Evolutionary conservation across 1,140 invertebrate species (phyloP), one percentile per base, ranked within the genome.

Genomic region (Drosophila bocqueti): DNA sequence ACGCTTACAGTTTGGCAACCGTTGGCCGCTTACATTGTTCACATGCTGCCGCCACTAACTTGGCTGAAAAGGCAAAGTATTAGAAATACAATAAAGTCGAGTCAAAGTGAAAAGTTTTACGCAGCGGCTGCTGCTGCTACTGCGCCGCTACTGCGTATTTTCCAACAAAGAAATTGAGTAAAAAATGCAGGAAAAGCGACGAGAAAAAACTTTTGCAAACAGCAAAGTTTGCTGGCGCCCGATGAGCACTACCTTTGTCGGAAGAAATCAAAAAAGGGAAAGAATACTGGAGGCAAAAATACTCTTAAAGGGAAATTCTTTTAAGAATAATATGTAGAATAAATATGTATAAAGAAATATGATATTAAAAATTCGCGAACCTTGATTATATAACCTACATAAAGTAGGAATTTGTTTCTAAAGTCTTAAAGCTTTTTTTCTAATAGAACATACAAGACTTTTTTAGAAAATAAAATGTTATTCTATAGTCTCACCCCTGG

Each of bases 81-180:
- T 91, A 91, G 87, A 89, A 91, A 84, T 84, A 91, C 89, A 91
- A 91, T 91, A 91, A 91, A 91, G 89, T 89, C 81, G 84, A 91
- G 81, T 91, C 89, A 91, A 91, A 91, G 89, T 91, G 89, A 91
- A 91, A 91, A 91, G 89, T 91, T 91, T 91, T 91, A 84, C 82
- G 85, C 85, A 90, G 78, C 79, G 79, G 78, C 83, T 76, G 47
- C 46, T 47, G 21, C 13, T 47, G 45, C 46, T 47, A 21, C 46
- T 47, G 83, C 74, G 52, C 68, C 29, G 77, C 67, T 71, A 46
- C 67, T 71, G 67, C 67, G 67, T 68, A 68, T 68, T 71, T 74
- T 79, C 46, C 75, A 79, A 80, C 76, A 86, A 86, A 84, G 81
- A 84, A 83, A 84, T 84, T 71, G 73, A 59, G 82, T 69, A 80